Evolutionary conservation across 2,113 vertebrate species (phyloP), one percentile per base, ranked within the genome.

Genomic region (Tonatia bakeri): DNA sequence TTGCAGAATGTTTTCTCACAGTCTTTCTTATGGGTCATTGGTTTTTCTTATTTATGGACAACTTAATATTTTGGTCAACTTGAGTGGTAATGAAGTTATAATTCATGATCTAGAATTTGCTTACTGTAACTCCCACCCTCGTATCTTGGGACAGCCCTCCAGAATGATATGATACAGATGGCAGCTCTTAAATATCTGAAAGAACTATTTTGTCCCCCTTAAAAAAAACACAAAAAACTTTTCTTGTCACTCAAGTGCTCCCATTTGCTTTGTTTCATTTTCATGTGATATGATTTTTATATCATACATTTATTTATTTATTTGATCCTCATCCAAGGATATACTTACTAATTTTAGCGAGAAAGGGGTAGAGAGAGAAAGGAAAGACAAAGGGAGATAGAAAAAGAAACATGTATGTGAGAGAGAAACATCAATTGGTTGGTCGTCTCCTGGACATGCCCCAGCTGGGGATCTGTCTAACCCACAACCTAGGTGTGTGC

Each of bases 21-120:
- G 50, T 15, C 76, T 76, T 95, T 88, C 64, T 67, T 79, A 33
- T 50, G 75, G 80, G 93, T 90, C 81, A 90, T 43, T 90, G 47
- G 64, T 92, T 95, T 87, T 90, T 96, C 36, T 79, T 50, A 87
- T 90, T 83, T 72, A 59, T 28, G 61, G 52, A 20, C 54, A 87
- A 11, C 24, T 93, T 90, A 87, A 79, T 2, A 38, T 87, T 89
- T 83, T 38, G 14, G 22, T 59, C 28, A 20, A 3, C 20, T 91
- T 87, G 61, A 83, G 40, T 67, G 72, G 12, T 96, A 73, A 40
- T 45, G 28, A 91, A 26, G n/a, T 70, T 70, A 69, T 19, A 70
- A 38, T 92, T 84, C 33, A 50, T 54, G 76, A 59, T 85, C n/a
- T 36, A 54, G 54, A 87, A 20, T 95, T 64, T 95, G 47, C n/a